phyloP scores from a whole-genome alignment of 2,888 invertebrate species.

The Dryobota labecula region DNA sequence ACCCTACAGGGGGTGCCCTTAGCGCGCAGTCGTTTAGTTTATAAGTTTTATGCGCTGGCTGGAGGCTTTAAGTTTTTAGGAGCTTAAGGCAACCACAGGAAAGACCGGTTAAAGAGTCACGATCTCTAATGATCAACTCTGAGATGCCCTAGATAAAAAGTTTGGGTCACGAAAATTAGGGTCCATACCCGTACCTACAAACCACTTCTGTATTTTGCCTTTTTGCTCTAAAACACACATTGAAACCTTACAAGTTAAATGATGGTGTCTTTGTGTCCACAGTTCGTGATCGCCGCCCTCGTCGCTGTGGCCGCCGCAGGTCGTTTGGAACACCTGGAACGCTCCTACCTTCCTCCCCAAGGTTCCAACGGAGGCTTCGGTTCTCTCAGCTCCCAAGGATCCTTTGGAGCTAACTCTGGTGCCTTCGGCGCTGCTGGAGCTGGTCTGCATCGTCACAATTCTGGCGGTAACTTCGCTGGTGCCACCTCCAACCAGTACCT shows the following conservation, averaged over 20 bases:
- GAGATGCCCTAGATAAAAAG: too few species aligned
- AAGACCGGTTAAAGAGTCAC: too few species aligned
- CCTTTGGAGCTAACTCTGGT: constrained; percentile 50
- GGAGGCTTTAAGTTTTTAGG: too few species aligned
- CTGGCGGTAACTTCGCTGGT: constrained; percentile 54
- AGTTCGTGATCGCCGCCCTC: constrained; percentile 83
- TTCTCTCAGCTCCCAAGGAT: constrained; percentile 56
- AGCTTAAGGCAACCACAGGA: too few species aligned
- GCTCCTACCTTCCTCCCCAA: constrained; percentile 84
- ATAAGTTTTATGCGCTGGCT: too few species aligned
- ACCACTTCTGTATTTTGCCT: too few species aligned
- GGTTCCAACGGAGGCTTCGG: constrained; percentile 53
- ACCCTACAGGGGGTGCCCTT: too few species aligned
- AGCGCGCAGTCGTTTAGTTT: too few species aligned
- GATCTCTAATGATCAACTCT: too few species aligned
- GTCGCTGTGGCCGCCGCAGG: constrained; percentile 81
- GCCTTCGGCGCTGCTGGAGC: constrained; percentile 53
- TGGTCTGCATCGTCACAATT: constrained; percentile 4
- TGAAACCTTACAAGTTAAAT: neutral
- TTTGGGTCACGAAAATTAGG: neutral
- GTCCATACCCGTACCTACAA: neutral
- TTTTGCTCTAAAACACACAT: neutral
- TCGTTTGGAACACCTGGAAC: constrained; percentile 84
- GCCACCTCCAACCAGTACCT: constrained; percentile 85
- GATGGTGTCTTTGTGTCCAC: constrained; percentile 18